These are phyloP conservation scores for Araneus ventricosus DNA, from an alignment of 1,140 invertebrate species.

Conservation along the genomic window DNA sequence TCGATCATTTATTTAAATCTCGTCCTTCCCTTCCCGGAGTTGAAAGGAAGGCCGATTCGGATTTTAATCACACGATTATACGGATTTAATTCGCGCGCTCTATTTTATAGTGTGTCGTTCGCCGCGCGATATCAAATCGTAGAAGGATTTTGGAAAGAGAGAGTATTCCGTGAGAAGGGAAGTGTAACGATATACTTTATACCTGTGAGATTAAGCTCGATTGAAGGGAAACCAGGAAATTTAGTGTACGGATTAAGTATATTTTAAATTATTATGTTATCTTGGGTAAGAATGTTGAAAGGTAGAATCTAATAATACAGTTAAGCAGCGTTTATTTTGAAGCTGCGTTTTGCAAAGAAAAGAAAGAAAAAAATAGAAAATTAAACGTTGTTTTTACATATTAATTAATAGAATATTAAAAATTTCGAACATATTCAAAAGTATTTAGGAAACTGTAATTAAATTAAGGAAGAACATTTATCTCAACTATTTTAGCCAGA, in stretches of 20 bases:
- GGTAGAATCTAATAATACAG: no score
- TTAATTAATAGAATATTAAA: no score
- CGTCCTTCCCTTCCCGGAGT: not conserved
- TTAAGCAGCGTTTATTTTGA: no score
- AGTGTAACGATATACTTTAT: not conserved
- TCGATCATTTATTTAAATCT: conserved; percentile 71
- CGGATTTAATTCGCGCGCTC: not conserved
- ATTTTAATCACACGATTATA: conserved; percentile 60
- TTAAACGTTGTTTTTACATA: no score
- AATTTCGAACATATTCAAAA: no score
- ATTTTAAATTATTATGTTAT: not conserved
- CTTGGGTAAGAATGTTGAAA: not conserved
- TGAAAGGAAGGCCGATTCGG: not conserved
- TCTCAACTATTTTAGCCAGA: no score
- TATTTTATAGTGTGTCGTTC: not conserved
- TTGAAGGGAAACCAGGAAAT: not conserved
- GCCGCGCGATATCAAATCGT: not conserved
- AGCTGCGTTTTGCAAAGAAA: no score
- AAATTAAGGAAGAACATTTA: no score
- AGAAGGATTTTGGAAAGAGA: not conserved
- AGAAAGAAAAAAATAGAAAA: no score
- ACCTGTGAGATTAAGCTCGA: not conserved
- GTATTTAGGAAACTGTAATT: no score
- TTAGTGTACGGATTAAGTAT: not conserved
- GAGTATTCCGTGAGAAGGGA: not conserved